Conservation (phyloP, 2,113 vertebrate species). For the Zosterops pallidus region DNA sequence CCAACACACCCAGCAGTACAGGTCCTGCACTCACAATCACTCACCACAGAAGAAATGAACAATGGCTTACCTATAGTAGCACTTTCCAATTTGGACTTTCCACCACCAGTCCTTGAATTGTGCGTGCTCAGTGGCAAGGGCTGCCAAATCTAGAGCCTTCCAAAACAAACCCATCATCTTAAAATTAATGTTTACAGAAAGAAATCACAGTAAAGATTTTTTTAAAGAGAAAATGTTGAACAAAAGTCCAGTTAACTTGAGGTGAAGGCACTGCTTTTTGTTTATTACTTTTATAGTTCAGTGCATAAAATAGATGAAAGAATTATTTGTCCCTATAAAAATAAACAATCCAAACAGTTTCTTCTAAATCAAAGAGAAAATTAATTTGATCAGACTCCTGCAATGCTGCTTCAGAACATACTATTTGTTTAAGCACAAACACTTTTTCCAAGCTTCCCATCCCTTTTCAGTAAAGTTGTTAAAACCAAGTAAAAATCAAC, state of each 20-base stretch:
- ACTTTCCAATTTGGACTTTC: conserved; percentile 98
- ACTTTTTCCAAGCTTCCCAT: not conserved
- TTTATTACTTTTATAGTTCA: not conserved
- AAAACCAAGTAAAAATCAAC: not conserved
- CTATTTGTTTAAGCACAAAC: not conserved
- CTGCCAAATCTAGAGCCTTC: conserved; percentile 95
- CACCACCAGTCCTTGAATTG: conserved; percentile 99
- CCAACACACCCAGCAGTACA: not conserved
- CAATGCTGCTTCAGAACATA: not conserved
- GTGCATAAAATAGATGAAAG: not conserved
- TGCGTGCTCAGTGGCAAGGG: conserved; percentile 90
- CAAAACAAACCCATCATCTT: conserved; percentile 62
- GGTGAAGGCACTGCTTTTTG: not conserved
- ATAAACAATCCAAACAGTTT: not conserved
- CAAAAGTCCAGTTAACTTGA: not conserved
- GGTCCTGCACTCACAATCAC: not conserved
- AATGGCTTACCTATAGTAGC: conserved; percentile 89
- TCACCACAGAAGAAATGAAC: not conserved
- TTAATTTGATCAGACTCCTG: not conserved
- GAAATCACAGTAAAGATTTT: not conserved
- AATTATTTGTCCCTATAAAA: not conserved
- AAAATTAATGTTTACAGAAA: conserved; percentile 14
- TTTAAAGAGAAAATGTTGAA: not conserved
- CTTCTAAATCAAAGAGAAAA: not conserved
- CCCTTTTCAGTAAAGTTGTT: not conserved